Evolutionary conservation across 2,888 invertebrate genomes (phyloP).

Genomic region (Folsomia manolachei): DNA sequence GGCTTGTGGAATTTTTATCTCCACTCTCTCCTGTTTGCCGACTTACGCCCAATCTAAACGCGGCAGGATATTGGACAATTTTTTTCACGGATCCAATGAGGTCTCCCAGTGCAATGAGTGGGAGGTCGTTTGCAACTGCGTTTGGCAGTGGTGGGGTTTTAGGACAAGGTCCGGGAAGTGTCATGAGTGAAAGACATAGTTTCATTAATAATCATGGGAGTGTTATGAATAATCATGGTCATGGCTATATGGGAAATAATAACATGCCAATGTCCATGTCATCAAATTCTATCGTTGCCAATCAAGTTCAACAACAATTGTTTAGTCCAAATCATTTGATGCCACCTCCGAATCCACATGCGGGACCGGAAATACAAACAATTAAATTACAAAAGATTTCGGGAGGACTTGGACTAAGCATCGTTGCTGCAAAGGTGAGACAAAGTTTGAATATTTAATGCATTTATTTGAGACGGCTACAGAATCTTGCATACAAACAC

Average conservation of each 20-base stretch:
- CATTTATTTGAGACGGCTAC: too few relatives aligned
- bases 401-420: constrained; percentile 96
- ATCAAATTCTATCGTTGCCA: constrained; percentile 33
- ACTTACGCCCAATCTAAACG: constrained; percentile 83
- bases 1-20: constrained; percentile 80
- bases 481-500: too few relatives aligned
- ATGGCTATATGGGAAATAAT: constrained; percentile 24
- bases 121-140: constrained; percentile 55
- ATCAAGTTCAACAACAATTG: constrained; percentile 22
- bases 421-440: constrained; percentile 90
- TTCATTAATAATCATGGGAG: constrained; percentile 36
- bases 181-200: constrained; percentile 37
- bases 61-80: constrained; percentile 92
- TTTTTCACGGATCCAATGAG: constrained; percentile 55
- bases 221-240: background rate
- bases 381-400: constrained; percentile 90
- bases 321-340: constrained; percentile 28
- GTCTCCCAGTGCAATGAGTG: constrained; percentile 64
- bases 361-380: constrained; percentile 69
- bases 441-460: too few relatives aligned
- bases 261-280: constrained; percentile 38
- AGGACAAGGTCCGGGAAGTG: constrained; percentile 36
- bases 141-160: constrained; percentile 35
- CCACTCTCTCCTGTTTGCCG: constrained; percentile 84
- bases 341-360: constrained; percentile 8